Evolutionary conservation across 2,797 vertebrate genomes (phyloP).

Genomic region (Taeniopygia guttata): DNA sequence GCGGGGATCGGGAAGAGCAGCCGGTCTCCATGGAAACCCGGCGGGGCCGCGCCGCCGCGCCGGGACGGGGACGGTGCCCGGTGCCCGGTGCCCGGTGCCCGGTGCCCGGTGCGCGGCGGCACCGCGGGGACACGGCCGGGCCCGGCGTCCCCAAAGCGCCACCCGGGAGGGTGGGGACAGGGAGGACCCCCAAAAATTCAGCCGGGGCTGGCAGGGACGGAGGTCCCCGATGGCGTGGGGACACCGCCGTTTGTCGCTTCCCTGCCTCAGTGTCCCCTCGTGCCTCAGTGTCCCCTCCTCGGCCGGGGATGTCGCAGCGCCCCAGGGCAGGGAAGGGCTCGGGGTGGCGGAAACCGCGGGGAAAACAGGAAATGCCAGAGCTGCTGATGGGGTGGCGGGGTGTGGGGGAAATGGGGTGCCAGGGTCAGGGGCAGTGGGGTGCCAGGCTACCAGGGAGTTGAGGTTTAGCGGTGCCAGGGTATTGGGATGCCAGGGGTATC

Average conservation of each 20-base stretch:
- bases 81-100: too few species aligned
- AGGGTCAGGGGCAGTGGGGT: neutral
- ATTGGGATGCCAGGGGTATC: too few species aligned
- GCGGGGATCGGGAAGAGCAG: neutral
- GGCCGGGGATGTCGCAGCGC: neutral
- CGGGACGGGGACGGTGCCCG: too few species aligned
- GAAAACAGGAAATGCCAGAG: neutral
- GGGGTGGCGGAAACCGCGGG: neutral
- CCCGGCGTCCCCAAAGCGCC: neutral
- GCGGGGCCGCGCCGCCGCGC: neutral
- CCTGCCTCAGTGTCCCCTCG: neutral
- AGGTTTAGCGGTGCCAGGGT: too few species aligned
- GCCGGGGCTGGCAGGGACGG: too few species aligned
- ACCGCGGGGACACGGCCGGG: accelerated
- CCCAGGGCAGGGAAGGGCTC: neutral
- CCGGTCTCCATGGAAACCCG: slow-evolving; percentile 46
- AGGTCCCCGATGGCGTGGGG: neutral
- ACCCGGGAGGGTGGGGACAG: accelerated
- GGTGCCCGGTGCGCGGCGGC: too few species aligned
- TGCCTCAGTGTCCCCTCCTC: neutral
- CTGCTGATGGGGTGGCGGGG: neutral
- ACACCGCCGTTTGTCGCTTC: neutral
- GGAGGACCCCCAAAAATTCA: neutral
- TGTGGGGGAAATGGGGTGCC: too few species aligned
- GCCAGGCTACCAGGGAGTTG: too few species aligned